phyloP scores from a whole-genome alignment of 1,140 invertebrate genomes.

The Nilaparvata lugens region DNA sequence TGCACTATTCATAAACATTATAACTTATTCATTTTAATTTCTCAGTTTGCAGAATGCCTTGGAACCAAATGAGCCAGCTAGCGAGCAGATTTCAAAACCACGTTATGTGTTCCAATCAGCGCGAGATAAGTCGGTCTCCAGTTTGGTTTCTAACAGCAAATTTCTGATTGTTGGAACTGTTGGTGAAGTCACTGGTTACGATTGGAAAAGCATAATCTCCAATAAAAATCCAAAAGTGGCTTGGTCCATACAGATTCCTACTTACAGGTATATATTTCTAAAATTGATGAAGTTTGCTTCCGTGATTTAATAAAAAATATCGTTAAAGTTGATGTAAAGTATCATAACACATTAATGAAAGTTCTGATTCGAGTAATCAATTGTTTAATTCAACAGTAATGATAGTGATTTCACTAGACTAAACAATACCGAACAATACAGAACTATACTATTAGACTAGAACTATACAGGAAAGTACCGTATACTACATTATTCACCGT shows the following conservation, averaged over 20 bases:
- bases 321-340: conserved; percentile 14
- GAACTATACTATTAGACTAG: too few species aligned
- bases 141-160: conserved; percentile 56
- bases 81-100: conserved; percentile 39
- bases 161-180: conserved; percentile 64
- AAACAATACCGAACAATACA: too few species aligned
- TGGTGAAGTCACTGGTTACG: conserved; percentile 63
- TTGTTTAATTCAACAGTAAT: too few species aligned
- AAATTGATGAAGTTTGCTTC: too few species aligned
- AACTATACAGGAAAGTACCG: too few species aligned
- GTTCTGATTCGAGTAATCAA: too few species aligned
- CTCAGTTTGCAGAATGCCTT: conserved; percentile 12
- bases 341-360: too few species aligned
- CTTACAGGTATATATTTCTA: conserved; percentile 42
- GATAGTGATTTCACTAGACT: too few species aligned
- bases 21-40: too few species aligned
- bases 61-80: conserved; percentile 43
- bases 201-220: conserved; percentile 53
- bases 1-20: too few species aligned
- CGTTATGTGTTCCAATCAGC: conserved; percentile 43
- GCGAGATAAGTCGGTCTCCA: conserved; percentile 54
- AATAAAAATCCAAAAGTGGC: conserved; percentile 47
- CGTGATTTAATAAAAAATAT: conserved; percentile 17
- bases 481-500: too few species aligned
- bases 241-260: conserved; percentile 62